Evolutionary conservation across 1,140 invertebrate genomes (phyloP).

Genomic region (Dendrolimus kikuchii): DNA sequence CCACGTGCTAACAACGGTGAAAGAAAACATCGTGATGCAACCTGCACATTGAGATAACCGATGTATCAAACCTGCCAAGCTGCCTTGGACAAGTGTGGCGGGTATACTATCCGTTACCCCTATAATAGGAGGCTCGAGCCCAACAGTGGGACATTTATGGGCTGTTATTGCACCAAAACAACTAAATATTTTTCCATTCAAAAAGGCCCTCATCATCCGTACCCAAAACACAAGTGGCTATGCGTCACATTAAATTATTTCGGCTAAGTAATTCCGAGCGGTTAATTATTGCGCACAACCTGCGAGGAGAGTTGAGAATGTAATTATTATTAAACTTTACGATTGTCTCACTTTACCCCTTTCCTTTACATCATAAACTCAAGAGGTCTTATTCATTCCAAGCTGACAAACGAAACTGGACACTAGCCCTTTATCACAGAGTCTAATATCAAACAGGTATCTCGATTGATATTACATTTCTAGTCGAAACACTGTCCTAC

Average conservation of each 20-base stretch:
- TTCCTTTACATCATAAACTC: conserved; percentile 25
- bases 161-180: no score
- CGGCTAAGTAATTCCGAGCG: conserved; percentile 69
- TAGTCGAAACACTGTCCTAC: conserved; percentile 13
- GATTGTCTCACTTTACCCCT: conserved; percentile 72
- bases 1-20: no score
- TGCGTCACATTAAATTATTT: conserved; percentile 71
- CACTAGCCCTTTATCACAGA: conserved; percentile 18
- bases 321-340: conserved; percentile 73
- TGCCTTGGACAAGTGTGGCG: no score
- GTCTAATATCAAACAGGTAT: conserved; percentile 21
- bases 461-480: conserved; percentile 16
- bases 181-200: no score
- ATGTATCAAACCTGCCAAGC: no score
- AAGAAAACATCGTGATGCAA: no score
- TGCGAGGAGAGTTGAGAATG: conserved; percentile 69
- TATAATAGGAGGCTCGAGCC: no score
- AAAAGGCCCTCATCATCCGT: no score
- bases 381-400: conserved; percentile 21
- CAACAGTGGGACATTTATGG: no score
- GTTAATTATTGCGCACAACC: conserved; percentile 70
- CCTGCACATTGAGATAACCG: no score
- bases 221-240: conserved; percentile 32
- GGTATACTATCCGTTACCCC: no score
- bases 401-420: conserved; percentile 16